Conservation (phyloP, 2,888 invertebrate species). For the Hymenopus coronatus region DNA sequence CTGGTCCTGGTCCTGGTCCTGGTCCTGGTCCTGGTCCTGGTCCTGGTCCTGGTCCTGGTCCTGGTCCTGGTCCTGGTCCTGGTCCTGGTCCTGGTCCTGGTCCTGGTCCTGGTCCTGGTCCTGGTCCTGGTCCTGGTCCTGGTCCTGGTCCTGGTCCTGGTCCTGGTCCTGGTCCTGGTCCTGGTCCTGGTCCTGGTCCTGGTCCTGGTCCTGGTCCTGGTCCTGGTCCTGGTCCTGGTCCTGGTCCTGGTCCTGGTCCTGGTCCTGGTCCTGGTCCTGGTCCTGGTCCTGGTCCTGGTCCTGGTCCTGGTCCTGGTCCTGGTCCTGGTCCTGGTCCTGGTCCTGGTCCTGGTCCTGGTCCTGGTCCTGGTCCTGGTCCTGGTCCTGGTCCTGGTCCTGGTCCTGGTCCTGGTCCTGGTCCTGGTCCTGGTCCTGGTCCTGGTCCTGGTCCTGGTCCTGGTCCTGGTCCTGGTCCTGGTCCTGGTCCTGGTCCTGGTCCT, state of each 20-base stretch:
- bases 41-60: conserved; percentile 8
- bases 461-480: conserved; percentile 8
- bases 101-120: conserved; percentile 8
- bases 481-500: conserved; percentile 8
- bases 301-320: conserved; percentile 8
- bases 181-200: conserved; percentile 8
- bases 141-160: conserved; percentile 7
- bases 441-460: conserved; percentile 8
- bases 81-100: conserved; percentile 8
- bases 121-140: conserved; percentile 8
- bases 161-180: conserved; percentile 7
- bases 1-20: conserved; percentile 8
- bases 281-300: conserved; percentile 8
- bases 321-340: conserved; percentile 7
- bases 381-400: conserved; percentile 8
- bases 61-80: conserved; percentile 8
- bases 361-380: conserved; percentile 8
- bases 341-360: conserved; percentile 7
- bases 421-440: conserved; percentile 8
- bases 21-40: conserved; percentile 8
- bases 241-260: conserved; percentile 8
- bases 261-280: conserved; percentile 8
- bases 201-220: conserved; percentile 8
- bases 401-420: conserved; percentile 8
- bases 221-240: conserved; percentile 8